phyloP scores from a whole-genome alignment of 2,113 vertebrate genomes.

The Onychostruthus taczanowskii region DNA sequence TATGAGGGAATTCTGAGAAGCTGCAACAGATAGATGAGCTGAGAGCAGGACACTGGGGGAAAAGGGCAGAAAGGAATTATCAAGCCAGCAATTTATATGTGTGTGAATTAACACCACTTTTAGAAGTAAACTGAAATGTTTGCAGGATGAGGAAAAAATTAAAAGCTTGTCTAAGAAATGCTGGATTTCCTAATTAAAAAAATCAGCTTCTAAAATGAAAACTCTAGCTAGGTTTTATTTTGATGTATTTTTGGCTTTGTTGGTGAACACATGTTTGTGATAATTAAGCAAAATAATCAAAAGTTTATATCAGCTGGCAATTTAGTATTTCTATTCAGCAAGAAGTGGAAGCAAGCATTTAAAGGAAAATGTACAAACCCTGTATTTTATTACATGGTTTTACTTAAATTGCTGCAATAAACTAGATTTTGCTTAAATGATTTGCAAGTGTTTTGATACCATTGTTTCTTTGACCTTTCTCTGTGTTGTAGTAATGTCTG shows the following conservation, averaged over 20 bases:
- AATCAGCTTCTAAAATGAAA: not conserved
- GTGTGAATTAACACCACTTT: not conserved
- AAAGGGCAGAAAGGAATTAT: not conserved
- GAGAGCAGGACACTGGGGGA: not conserved
- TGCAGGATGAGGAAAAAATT: not conserved
- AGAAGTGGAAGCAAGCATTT: not conserved
- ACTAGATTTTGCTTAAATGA: slow-evolving; percentile 43
- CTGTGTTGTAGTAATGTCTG: slow-evolving; percentile 71
- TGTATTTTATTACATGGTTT: slow-evolving; percentile 6
- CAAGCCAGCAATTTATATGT: not conserved
- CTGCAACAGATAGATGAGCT: slow-evolving; percentile 3
- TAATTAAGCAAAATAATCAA: not conserved
- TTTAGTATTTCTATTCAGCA: slow-evolving; percentile 19
- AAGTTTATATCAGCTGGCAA: not conserved
- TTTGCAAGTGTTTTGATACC: slow-evolving; percentile 48
- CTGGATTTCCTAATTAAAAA: not conserved
- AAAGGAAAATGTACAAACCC: slow-evolving; percentile 9
- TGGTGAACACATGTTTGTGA: not conserved
- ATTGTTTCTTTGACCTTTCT: slow-evolving; percentile 61
- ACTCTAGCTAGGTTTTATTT: not conserved
- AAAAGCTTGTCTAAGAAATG: not conserved
- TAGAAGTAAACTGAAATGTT: slow-evolving; percentile 27
- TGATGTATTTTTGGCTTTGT: not conserved
- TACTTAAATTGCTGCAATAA: not conserved
- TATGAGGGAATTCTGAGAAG: slow-evolving; percentile 43